Base-by-base conservation (phyloP, 2,113 vertebrate genomes). In the Lepidothrix coronata region DNA sequence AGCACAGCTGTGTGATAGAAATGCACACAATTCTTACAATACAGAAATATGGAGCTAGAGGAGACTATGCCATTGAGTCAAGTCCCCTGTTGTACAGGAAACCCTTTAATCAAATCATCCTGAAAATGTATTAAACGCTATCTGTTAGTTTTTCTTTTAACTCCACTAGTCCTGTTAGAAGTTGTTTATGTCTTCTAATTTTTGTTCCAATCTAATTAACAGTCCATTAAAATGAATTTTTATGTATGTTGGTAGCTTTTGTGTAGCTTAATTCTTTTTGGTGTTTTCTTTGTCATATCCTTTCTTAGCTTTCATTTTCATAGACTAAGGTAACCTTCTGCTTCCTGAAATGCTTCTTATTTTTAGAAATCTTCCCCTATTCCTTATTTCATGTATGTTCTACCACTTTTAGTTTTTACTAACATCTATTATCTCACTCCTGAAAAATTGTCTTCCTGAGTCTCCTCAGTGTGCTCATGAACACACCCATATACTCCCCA, bases 361-460 rank as follows among this genome's bases (percentile, higher is more conserved):
- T 88, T 89, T 92, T 37, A 83, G 75, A 90, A 85, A 66, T 25
- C 58, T 91, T 73, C 7, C 17, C 7, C 8, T 31, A 35, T 19
- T 35, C 31, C 43, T 15, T 43, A 3, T 79, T 72, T 94, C 10
- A 54, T 65, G 58, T 48, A 2, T 3, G 1, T 80, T 76, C 18
- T 90, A 49, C 37, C 31, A 24, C 31, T 79, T 88, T 3, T 33
- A 62, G 13, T 79, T 94, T 93, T 90, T 80, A 90, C 51, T 54
- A 51, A 0, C 46, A 30, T 66, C 24, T 76, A 1, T 78, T 94
- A 28, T 24, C 52, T 93, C 65, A 90, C 4, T 85, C n/a, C 23
- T 75, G 27, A 93, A 91, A 72, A 73, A 75, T 24, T 37, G 25
- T 66, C n/a, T 78, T 67, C 15, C 48, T 55, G 3, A 46, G 30